phyloP scores from a whole-genome alignment of 2,888 invertebrate genomes.

The Theretra japonica region DNA sequence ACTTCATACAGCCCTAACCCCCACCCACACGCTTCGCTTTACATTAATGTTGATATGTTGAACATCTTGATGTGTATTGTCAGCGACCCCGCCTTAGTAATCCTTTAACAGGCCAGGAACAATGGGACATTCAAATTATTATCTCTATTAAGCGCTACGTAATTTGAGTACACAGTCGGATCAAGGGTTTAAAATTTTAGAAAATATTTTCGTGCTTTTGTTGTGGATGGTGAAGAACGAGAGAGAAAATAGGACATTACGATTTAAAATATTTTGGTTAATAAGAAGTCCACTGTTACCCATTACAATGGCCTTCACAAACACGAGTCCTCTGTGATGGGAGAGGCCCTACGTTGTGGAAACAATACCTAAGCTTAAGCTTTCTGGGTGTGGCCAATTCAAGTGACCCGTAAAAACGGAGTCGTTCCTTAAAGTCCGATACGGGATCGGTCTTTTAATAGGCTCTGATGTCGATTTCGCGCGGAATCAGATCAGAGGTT shows the following conservation, averaged over 20 bases:
- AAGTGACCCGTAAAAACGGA: too few relatives aligned
- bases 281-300: too few relatives aligned
- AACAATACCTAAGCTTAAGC: too few relatives aligned
- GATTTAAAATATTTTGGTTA: not conserved
- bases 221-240: not conserved
- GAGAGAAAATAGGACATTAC: not conserved
- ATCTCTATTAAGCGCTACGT: slow-evolving; percentile 20
- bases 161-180: not conserved
- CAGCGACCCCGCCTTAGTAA: slow-evolving; percentile 36
- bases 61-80: slow-evolving; percentile 43
- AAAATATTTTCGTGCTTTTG: not conserved
- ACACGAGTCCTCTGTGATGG: too few relatives aligned
- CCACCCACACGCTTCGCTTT: slow-evolving; percentile 46
- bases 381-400: too few relatives aligned
- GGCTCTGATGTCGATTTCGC: too few relatives aligned
- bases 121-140: slow-evolving; percentile 30
- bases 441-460: too few relatives aligned
- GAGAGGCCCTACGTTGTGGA: too few relatives aligned
- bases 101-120: slow-evolving; percentile 31
- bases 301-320: too few relatives aligned
- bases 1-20: not conserved
- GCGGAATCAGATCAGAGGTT: too few relatives aligned
- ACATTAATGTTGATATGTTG: slow-evolving; percentile 34
- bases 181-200: not conserved
- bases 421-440: too few relatives aligned